A percentile compares a stretch with the other conserved stretches of the same genome.
These are phyloP conservation scores for Tholera decimalis DNA, from an alignment of 2,888 invertebrate genomes.

Conservation along the genomic window DNA sequence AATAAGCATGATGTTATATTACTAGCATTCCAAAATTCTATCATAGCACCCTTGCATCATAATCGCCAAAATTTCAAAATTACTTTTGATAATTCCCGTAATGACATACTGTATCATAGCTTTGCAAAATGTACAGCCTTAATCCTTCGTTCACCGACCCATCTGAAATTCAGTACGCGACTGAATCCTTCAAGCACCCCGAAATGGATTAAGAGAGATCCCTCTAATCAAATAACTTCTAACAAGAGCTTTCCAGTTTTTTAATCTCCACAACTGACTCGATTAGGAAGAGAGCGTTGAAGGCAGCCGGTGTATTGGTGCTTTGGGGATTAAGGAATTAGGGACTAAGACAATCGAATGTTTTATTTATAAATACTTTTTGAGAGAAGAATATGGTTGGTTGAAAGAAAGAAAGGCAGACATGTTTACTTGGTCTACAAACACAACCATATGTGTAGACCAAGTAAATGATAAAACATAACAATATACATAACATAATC, in stretches of 20 bases:
- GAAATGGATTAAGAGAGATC: constrained; percentile 54
- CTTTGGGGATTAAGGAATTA: constrained; percentile 34
- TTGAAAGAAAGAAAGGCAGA: not conserved
- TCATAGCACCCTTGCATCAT: not conserved
- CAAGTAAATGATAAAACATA: too few species aligned
- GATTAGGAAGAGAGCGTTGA: constrained; percentile 43
- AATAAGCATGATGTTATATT: too few species aligned
- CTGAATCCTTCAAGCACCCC: constrained; percentile 45
- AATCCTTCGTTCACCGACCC: constrained; percentile 43
- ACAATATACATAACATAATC: too few species aligned
- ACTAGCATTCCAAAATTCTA: constrained; percentile 20
- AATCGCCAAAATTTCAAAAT: constrained; percentile 28
- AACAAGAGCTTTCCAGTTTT: constrained; percentile 58
- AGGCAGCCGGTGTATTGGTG: constrained; percentile 32
- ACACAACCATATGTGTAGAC: too few species aligned
- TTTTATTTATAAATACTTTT: constrained; percentile 2
- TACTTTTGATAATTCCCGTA: constrained; percentile 33
- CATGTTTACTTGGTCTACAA: too few species aligned
- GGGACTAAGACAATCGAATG: not conserved
- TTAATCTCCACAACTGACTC: constrained; percentile 49
- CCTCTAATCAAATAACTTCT: constrained; percentile 56
- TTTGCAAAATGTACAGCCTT: constrained; percentile 28
- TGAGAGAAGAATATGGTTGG: not conserved
- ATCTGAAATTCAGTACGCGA: constrained; percentile 13
- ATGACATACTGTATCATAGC: constrained; percentile 18